These are phyloP conservation scores for Gopherus evgoodei DNA, from an alignment of 2,113 vertebrate species.

Conservation along the genomic window DNA sequence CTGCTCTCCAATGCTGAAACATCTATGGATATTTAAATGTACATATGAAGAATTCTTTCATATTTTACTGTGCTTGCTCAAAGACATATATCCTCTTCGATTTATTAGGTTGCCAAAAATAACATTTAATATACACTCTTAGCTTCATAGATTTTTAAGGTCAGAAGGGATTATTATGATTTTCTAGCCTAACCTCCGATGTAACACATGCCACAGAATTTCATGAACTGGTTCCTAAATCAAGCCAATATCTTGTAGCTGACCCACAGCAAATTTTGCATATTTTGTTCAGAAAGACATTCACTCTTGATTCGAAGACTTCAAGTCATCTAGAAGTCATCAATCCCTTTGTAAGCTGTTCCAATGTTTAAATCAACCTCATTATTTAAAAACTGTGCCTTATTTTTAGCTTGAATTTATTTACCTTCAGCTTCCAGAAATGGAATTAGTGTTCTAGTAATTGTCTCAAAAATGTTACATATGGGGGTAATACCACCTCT, in stretches of 20 bases:
- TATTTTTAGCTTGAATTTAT: not conserved
- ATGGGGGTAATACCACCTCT: not conserved
- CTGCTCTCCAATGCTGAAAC: not conserved
- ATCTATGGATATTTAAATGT: not conserved
- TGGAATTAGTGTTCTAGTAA: not conserved
- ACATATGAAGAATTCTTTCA: not conserved
- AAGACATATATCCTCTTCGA: not conserved
- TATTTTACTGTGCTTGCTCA: rapidly evolving
- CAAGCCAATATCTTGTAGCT: not conserved
- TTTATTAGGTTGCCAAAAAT: not conserved
- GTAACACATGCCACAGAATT: rapidly evolving
- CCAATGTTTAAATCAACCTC: not conserved
- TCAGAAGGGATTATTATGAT: not conserved
- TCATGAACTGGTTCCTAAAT: not conserved
- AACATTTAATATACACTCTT: not conserved
- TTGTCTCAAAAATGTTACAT: not conserved
- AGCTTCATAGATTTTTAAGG: not conserved
- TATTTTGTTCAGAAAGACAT: not conserved
- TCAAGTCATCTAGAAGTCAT: rapidly evolving
- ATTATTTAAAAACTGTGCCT: not conserved
- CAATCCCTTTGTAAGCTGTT: not conserved
- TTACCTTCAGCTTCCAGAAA: not conserved
- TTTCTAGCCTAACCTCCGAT: not conserved
- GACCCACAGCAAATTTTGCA: not conserved
- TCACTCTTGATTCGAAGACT: rapidly evolving